Percentiles rank a stretch among this genome's conserved stretches.
Evolutionary conservation across 2,113 vertebrate species (phyloP).

Genomic region (Ageneiosus marmoratus): DNA sequence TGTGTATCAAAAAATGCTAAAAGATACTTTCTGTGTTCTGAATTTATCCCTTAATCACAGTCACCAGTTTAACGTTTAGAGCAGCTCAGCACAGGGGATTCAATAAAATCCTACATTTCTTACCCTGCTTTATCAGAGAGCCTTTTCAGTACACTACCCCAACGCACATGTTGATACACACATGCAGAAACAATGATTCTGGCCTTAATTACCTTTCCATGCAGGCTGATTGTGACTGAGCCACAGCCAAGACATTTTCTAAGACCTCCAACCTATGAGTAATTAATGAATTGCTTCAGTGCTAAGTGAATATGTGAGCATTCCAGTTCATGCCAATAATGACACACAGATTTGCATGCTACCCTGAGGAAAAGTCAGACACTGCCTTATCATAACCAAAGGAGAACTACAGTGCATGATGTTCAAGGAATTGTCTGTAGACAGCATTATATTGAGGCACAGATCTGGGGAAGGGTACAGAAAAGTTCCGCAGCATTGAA

Average conservation of each 20-base stretch:
- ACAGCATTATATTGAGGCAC: too few relatives aligned
- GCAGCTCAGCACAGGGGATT: slow-evolving; percentile 46
- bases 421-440: too few relatives aligned
- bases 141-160: neutral
- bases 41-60: slow-evolving; percentile 50
- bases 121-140: neutral
- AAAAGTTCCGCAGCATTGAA: too few relatives aligned
- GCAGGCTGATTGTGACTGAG: neutral
- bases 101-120: slow-evolving; percentile 46
- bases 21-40: slow-evolving; percentile 38
- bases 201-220: neutral
- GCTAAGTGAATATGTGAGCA: slow-evolving; percentile 42
- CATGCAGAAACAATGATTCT: neutral
- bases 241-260: neutral
- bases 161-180: neutral
- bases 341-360: slow-evolving; percentile 20
- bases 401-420: neutral
- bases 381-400: neutral
- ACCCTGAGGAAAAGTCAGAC: neutral
- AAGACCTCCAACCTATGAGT: slow-evolving; percentile 48
- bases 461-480: too few relatives aligned
- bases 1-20: slow-evolving; percentile 39
- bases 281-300: slow-evolving; percentile 50
- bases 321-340: slow-evolving; percentile 48
- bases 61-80: slow-evolving; percentile 39